Percentiles rank a stretch among this genome's conserved stretches.
phyloP scores from a whole-genome alignment of 2,113 vertebrate genomes.

The Gymnocephalus cernua region DNA sequence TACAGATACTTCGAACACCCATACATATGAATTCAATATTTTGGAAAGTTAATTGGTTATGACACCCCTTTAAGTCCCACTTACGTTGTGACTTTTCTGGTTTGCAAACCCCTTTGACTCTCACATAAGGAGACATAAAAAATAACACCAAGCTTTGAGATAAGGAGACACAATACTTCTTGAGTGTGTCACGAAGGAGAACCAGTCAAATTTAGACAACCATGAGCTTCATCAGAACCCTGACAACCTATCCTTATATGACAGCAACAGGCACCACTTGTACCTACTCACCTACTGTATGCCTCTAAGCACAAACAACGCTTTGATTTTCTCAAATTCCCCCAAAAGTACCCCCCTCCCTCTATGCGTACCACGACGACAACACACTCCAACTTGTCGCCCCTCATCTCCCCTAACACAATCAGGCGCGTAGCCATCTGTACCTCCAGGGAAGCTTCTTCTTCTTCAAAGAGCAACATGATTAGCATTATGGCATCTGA shows the following conservation, averaged over 20 bases:
- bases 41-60: conserved; percentile 42
- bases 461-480: conserved; percentile 77
- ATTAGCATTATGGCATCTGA: conserved; percentile 73
- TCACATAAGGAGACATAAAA: conserved; percentile 24
- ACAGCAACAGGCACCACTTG: conserved; percentile 69
- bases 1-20: conserved; percentile 19
- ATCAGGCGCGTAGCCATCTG: conserved; percentile 73
- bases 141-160: conserved; percentile 42
- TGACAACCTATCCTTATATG: conserved; percentile 65
- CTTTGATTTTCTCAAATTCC: conserved; percentile 68
- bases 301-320: no score
- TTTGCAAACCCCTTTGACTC: conserved; percentile 52
- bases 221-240: conserved; percentile 57
- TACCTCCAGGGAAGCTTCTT: conserved; percentile 71
- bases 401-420: conserved; percentile 68
- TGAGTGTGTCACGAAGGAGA: conserved; percentile 52
- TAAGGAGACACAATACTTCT: conserved; percentile 53
- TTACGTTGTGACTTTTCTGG: conserved; percentile 33
- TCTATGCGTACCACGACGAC: conserved; percentile 18
- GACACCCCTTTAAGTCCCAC: conserved; percentile 56
- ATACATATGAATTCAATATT: conserved; percentile 36
- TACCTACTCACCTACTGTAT: conserved; percentile 71
- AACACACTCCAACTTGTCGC: conserved; percentile 44
- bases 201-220: conserved; percentile 73
- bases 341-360: conserved; percentile 28